Conservation (phyloP, 2,888 invertebrate genomes). For the Rotaria magnacalcarata region DNA sequence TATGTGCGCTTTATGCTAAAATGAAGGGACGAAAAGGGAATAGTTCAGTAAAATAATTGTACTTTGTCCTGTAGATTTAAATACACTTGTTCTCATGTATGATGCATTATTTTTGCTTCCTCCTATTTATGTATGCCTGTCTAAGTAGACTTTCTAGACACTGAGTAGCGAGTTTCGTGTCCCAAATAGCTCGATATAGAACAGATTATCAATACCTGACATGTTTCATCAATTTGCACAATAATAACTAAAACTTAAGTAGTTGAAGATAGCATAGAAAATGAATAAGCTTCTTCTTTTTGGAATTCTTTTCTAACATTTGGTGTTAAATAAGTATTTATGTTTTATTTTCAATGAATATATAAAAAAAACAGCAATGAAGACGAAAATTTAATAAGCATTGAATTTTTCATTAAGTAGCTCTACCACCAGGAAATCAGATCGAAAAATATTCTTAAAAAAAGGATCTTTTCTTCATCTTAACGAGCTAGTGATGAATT, state of each 20-base stretch:
- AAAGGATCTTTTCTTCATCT: not conserved
- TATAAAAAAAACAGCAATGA: too few relatives aligned
- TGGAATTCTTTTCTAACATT: too few relatives aligned
- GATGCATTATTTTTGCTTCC: not conserved
- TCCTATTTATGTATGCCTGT: not conserved
- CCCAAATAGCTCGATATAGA: not conserved
- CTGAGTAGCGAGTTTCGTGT: not conserved
- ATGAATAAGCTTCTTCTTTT: too few relatives aligned
- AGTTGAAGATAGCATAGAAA: not conserved
- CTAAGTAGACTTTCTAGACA: not conserved
- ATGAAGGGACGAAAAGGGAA: conserved; percentile 55
- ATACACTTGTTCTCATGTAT: not conserved
- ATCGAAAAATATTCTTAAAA: too few relatives aligned
- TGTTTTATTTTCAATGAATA: too few relatives aligned
- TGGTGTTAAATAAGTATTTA: too few relatives aligned
- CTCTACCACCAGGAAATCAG: too few relatives aligned
- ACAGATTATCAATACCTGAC: not conserved
- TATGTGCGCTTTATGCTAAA: conserved; percentile 78
- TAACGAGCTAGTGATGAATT: not conserved
- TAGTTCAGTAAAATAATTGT: conserved; percentile 35
- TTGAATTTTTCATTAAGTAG: too few relatives aligned
- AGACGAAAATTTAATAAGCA: too few relatives aligned
- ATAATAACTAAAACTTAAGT: not conserved
- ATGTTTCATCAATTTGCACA: not conserved
- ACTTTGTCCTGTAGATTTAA: not conserved